phyloP scores from a whole-genome alignment of 2,797 vertebrate genomes.

The Otolemur crassicaudatus region DNA sequence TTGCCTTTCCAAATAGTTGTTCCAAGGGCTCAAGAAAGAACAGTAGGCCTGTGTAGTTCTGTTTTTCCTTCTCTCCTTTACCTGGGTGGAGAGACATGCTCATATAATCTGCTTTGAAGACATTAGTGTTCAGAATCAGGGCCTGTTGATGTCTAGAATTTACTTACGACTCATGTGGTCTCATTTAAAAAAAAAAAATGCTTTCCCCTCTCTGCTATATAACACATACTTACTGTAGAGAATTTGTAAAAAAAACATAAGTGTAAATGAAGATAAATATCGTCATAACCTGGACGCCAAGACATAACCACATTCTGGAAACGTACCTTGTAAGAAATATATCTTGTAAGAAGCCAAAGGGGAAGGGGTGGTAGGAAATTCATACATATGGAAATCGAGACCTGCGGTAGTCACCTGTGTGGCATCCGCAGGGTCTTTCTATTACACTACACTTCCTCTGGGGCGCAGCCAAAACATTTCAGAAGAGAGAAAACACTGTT shows the following conservation, averaged over 20 bases:
- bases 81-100: not conserved
- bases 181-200: slow-evolving; percentile 24
- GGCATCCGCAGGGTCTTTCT: not conserved
- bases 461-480: not conserved
- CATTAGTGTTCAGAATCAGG: not conserved
- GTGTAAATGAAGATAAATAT: not conserved
- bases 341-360: not conserved
- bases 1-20: slow-evolving; percentile 57
- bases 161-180: not conserved
- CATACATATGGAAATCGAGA: not conserved
- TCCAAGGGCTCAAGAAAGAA: slow-evolving; percentile 13
- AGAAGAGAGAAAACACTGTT: not conserved
- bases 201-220: not conserved
- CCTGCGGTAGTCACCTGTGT: not conserved
- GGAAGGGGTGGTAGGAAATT: not conserved
- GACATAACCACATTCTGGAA: slow-evolving; percentile 12
- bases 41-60: not conserved
- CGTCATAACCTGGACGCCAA: slow-evolving; percentile 7
- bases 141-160: not conserved
- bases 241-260: not conserved
- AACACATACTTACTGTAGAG: not conserved
- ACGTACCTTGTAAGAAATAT: not conserved
- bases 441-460: not conserved
- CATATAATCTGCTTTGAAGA: slow-evolving; percentile 4
- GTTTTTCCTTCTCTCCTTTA: not conserved